Percentiles rank a stretch among this genome's conserved stretches.
Conservation (phyloP, 2,797 vertebrate species). For the Todus mexicanus region DNA sequence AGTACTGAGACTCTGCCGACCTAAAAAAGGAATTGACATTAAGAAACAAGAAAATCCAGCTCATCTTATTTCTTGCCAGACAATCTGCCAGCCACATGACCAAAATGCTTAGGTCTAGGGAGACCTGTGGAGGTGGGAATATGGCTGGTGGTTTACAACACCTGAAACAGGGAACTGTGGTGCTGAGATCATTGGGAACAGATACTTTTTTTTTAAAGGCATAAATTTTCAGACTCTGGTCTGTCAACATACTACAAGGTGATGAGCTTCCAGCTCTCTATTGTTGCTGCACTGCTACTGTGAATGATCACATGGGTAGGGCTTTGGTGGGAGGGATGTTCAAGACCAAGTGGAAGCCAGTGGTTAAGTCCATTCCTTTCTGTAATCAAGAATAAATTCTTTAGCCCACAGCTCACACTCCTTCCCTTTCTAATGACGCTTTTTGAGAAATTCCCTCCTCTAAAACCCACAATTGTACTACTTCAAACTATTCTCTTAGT, state of each 20-base stretch:
- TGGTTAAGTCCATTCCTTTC: neutral
- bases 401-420: neutral
- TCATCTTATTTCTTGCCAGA: constrained; percentile 50
- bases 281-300: neutral
- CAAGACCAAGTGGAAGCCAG: neutral
- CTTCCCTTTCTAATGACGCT: neutral
- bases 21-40: constrained; percentile 37
- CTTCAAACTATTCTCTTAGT: neutral
- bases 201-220: neutral
- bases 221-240: neutral
- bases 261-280: neutral
- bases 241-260: neutral
- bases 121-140: constrained; percentile 34
- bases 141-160: constrained; percentile 38
- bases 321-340: neutral
- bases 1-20: constrained; percentile 37
- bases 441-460: neutral
- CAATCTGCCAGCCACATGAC: constrained; percentile 37
- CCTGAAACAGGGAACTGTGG: neutral
- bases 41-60: constrained; percentile 57
- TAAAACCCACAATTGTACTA: neutral
- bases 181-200: neutral
- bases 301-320: neutral
- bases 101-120: constrained; percentile 3
- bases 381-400: neutral